Base-by-base conservation (phyloP, 1,140 invertebrate species). In the Watersipora subatra region DNA sequence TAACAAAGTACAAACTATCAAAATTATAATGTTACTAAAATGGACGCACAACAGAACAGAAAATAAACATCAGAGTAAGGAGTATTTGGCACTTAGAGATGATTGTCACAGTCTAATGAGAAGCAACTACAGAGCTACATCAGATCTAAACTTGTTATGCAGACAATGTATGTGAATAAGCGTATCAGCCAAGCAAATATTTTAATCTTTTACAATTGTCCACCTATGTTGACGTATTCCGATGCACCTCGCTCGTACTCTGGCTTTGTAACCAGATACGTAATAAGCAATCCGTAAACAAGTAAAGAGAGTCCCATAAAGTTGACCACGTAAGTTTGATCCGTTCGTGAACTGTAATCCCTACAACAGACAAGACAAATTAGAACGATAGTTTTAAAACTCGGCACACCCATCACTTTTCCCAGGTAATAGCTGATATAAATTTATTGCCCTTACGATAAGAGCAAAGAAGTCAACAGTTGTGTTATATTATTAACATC, bases 291-390 rank as follows among this genome's bases (percentile, higher is more conserved):
- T 12, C 26, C 26, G 22, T 15, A 59, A 15, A 28, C 61, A 61
- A 27, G 12, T 25, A 62, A 7, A 28, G 2, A 62, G 24, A 27
- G 2, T 27, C 30, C 61, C 34, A 46, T 46, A 46, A 62, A 15
- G 25, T 62, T 62, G 27, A 62, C 28, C 24, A 30, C 61, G 19
- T 62, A 62, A 28, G 61, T 27, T 28, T 28, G 30, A 30, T 2
- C 24, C 1, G 27, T 25, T 7, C 25, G 26, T 12, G 2, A 20
- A 22, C 28, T 28, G 25, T 62, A 2, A 19, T 28, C 25, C 27
- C 17, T 28, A 17, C 2, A 27, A 20, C 17, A 28, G 61, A 30
- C 3, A 22, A 62, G 26, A 62, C 24, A 46, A 12, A 46, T 46
- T n/a, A n/a, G n/a, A 46, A 12, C 7, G 7, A 46, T 46, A 46